A percentile compares a stretch with the other conserved stretches of the same genome.
phyloP scores from a whole-genome alignment of 2,888 invertebrate species.

The Chymomyza amoena region DNA sequence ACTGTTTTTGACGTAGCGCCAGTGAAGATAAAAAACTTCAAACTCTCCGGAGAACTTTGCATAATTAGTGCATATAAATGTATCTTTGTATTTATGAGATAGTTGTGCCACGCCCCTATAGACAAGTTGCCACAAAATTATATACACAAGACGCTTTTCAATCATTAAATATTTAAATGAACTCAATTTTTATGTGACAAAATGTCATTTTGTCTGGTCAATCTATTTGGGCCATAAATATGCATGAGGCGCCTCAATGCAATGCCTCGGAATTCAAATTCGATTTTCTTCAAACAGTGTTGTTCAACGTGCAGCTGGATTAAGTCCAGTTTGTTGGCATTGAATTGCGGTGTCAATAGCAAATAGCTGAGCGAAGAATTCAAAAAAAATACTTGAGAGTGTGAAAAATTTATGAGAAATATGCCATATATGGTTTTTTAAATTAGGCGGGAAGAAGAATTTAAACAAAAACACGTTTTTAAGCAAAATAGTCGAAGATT shows the following conservation, averaged over 20 bases:
- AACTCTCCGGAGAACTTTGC: slow-evolving; percentile 49
- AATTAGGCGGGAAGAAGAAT: too few species aligned
- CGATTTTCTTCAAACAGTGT: neutral
- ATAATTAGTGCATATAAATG: slow-evolving; percentile 53
- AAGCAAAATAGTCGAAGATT: too few species aligned
- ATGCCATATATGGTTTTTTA: too few species aligned
- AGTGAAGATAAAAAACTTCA: neutral
- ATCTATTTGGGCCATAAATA: slow-evolving; percentile 1
- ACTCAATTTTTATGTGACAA: slow-evolving; percentile 26
- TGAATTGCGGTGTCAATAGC: neutral
- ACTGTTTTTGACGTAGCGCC: neutral
- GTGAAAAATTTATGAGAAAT: neutral
- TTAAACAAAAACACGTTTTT: too few species aligned
- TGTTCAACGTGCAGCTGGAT: neutral
- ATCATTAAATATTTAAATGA: slow-evolving; percentile 64
- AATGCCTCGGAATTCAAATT: neutral
- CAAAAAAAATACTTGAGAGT: neutral
- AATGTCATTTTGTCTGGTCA: neutral
- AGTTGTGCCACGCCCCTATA: slow-evolving; percentile 20
- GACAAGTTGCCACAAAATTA: neutral
- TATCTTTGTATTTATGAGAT: neutral
- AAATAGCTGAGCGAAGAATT: neutral
- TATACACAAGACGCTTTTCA: neutral
- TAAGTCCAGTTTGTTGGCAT: neutral
- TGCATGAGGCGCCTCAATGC: neutral